Conservation (phyloP, 2,888 invertebrate species). For the Parochlus steinenii region DNA sequence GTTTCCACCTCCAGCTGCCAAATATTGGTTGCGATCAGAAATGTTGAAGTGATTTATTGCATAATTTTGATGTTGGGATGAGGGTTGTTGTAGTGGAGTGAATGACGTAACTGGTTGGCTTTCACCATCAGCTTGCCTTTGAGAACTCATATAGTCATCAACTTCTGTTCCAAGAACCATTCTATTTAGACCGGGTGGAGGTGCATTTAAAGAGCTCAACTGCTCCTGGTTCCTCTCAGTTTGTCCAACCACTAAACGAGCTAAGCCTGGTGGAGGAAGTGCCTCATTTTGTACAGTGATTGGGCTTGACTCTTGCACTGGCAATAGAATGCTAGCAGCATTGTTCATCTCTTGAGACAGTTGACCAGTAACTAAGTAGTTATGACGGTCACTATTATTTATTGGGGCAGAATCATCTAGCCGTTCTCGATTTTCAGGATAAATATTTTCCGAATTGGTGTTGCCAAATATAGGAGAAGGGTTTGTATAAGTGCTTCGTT, state of each 20-base stretch:
- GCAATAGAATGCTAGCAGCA: neutral
- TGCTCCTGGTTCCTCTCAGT: slow-evolving; percentile 33
- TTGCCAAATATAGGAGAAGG: too few species aligned
- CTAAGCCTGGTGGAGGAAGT: slow-evolving; percentile 44
- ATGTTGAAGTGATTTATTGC: slow-evolving; percentile 14
- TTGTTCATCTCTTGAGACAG: slow-evolving; percentile 37
- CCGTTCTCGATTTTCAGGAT: slow-evolving; percentile 10
- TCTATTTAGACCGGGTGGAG: slow-evolving; percentile 33
- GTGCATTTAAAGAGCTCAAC: slow-evolving; percentile 22
- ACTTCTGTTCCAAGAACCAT: slow-evolving; percentile 34
- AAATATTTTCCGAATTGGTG: neutral
- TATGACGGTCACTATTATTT: slow-evolving; percentile 41
- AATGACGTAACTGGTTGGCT: slow-evolving; percentile 27
- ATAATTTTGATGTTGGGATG: slow-evolving; percentile 9
- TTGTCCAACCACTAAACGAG: slow-evolving; percentile 49
- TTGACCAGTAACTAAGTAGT: slow-evolving; percentile 61
- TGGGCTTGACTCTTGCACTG: slow-evolving; percentile 14
- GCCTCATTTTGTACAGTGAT: slow-evolving; percentile 32
- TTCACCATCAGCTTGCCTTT: slow-evolving; percentile 30
- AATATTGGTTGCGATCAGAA: slow-evolving; percentile 22
- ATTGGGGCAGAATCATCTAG: slow-evolving; percentile 6
- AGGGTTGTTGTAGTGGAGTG: slow-evolving; percentile 12
- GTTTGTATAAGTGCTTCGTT: neutral
- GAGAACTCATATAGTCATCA: slow-evolving; percentile 27
- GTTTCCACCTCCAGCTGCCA: slow-evolving; percentile 25